Conservation (phyloP, 2,113 vertebrate species). For the Oplegnathus fasciatus region DNA sequence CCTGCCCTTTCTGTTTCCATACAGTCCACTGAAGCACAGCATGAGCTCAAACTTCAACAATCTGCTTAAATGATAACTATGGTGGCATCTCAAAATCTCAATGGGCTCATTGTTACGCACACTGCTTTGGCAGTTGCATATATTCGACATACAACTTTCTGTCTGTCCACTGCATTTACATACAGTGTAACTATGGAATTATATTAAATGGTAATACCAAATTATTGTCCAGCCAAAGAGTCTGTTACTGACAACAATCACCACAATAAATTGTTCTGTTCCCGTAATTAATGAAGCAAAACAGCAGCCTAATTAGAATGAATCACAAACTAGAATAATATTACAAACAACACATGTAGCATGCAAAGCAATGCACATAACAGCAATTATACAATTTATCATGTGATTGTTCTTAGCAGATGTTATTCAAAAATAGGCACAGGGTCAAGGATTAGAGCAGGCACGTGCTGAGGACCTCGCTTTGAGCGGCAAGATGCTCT, state of each 20-base stretch:
- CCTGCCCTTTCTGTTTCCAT: neutral
- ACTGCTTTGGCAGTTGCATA: conserved; percentile 1
- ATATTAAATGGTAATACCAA: too few relatives aligned
- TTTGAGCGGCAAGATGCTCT: neutral
- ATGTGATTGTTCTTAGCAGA: neutral
- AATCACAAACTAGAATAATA: neutral
- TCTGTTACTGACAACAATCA: neutral
- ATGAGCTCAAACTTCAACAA: conserved; percentile 19
- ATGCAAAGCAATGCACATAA: neutral
- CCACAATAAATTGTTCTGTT: neutral
- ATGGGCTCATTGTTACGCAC: conserved; percentile 21
- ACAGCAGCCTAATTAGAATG: neutral
- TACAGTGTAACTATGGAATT: neutral
- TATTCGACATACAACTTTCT: neutral
- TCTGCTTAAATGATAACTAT: neutral
- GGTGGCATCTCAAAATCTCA: conserved; percentile 20
- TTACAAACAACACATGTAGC: neutral
- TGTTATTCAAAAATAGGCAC: neutral
- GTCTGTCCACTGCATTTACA: neutral
- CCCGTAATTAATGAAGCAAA: neutral
- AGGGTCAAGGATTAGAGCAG: neutral
- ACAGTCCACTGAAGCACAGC: conserved; percentile 20
- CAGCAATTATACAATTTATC: neutral
- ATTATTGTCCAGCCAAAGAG: too few relatives aligned
- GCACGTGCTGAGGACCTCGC: neutral